Percentiles rank a stretch among this genome's conserved stretches.
These are phyloP conservation scores for Bergia puertoricense DNA, from an alignment of 92 coral and sea anemone species.

Conservation along the genomic window DNA sequence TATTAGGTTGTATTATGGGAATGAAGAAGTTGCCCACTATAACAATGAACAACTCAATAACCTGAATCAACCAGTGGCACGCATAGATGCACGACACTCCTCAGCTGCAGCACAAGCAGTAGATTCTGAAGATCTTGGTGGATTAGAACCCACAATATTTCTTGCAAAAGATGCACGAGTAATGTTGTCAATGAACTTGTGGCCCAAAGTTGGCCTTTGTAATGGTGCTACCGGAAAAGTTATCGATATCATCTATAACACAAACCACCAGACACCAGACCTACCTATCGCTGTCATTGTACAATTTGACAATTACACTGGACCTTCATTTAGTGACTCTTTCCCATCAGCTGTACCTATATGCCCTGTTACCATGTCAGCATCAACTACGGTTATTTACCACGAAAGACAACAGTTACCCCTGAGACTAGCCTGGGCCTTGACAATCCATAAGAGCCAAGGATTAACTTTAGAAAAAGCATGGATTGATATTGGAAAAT, in stretches of 20 bases:
- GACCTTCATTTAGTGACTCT: conserved; percentile 28
- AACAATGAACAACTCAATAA: conserved; percentile 12
- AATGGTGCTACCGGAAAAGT: conserved; percentile 6
- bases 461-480: conserved; percentile 49
- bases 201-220: not conserved
- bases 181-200: conserved; percentile 3
- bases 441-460: conserved; percentile 46
- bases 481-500: conserved; percentile 47
- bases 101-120: conserved; percentile 16
- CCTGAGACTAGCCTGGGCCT: conserved; percentile 53
- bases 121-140: conserved; percentile 5
- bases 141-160: conserved; percentile 9
- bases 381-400: not conserved
- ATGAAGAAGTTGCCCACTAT: conserved; percentile 8
- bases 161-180: conserved; percentile 17
- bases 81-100: not conserved
- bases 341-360: conserved; percentile 44
- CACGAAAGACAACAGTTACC: conserved; percentile 50
- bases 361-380: conserved; percentile 31
- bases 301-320: conserved; percentile 37
- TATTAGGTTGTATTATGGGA: conserved; percentile 7
- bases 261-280: conserved; percentile 40
- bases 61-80: not conserved
- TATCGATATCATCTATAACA: conserved; percentile 12
- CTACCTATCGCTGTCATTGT: conserved; percentile 45